Base-by-base conservation (phyloP, 2,888 invertebrate species). In the Sphaerophoria rueppellii region DNA sequence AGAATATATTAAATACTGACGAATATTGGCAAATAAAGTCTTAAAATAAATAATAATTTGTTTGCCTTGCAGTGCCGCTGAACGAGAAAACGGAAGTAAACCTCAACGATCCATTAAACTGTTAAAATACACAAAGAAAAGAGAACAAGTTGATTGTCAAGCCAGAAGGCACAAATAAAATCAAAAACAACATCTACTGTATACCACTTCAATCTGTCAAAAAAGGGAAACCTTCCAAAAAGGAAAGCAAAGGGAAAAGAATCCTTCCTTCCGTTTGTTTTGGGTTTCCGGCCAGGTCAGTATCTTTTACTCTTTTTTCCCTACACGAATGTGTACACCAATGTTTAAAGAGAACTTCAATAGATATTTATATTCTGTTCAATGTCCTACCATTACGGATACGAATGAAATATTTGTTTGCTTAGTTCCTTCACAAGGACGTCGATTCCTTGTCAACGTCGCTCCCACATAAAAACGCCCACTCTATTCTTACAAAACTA, bases 361-460 rank as follows among this genome's bases (percentile, higher is more conserved):
- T 83, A 48, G 72, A 72, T 80, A 75, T 83, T 76, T 76, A 72
- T 72, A 80, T 83, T 72, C 34, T 72, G 48, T 61, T 80, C 80
- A 85, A 81, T 76, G 72, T 73, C 76, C 81, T 65, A 14, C 71
- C 65, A 69, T 85, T 75, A 12, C 14, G n/a, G 6, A 34, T 55
- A 61, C 37, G 72, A 61, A 70, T 72, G 69, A 80, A 79, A 83
- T 76, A 76, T 85, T 85, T 83, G 74, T 63, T 79, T 72, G 80
- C 35, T 63, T 74, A 35, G 57, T 73, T 50, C 54, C 57, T 24
- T 24, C 24, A 65, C 70, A 63, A 40, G n/a, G 52, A 74, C 58
- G 43, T 72, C 11, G 14, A 14, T 4, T 50, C 6, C 35, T 11
- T 6, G 11, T 11, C 11, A 9, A 9, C 43, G 6, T 4, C 9